Conservation (phyloP, 2,888 invertebrate genomes). For the Neria commutata region DNA sequence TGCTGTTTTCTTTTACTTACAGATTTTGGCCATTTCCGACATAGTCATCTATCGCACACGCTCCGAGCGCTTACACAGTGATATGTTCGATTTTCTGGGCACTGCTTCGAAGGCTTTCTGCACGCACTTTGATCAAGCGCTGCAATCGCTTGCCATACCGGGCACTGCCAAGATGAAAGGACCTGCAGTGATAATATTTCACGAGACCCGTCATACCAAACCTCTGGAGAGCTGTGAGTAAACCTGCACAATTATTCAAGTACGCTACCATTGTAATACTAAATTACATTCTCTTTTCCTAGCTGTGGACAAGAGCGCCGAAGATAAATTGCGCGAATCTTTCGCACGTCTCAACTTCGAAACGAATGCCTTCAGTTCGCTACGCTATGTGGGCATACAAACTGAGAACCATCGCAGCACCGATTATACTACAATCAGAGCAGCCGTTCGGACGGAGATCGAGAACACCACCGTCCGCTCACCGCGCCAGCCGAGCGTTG, state of each 20-base stretch:
- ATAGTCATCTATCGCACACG: constrained; percentile 78
- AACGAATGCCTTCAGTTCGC: constrained; percentile 74
- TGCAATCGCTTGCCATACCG: constrained; percentile 50
- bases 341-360: constrained; percentile 70
- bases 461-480: constrained; percentile 75
- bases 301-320: constrained; percentile 68
- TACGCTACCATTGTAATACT: not conserved
- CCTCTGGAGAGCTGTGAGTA: constrained; percentile 67
- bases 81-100: constrained; percentile 78
- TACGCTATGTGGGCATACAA: constrained; percentile 72
- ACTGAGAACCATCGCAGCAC: constrained; percentile 64
- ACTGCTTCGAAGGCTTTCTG: constrained; percentile 77
- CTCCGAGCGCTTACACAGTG: constrained; percentile 75
- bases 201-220: constrained; percentile 77
- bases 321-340: constrained; percentile 68
- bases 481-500: constrained; percentile 70
- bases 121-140: constrained; percentile 72
- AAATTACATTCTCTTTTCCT: too few relatives aligned
- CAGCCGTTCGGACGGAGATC: constrained; percentile 68
- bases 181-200: constrained; percentile 78
- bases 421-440: constrained; percentile 67
- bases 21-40: constrained; percentile 81
- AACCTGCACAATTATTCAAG: not conserved
- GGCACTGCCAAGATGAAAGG: constrained; percentile 66
- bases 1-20: not conserved